phyloP scores from a whole-genome alignment of 2,888 invertebrate species.

The Leptinotarsa peninsularis region DNA sequence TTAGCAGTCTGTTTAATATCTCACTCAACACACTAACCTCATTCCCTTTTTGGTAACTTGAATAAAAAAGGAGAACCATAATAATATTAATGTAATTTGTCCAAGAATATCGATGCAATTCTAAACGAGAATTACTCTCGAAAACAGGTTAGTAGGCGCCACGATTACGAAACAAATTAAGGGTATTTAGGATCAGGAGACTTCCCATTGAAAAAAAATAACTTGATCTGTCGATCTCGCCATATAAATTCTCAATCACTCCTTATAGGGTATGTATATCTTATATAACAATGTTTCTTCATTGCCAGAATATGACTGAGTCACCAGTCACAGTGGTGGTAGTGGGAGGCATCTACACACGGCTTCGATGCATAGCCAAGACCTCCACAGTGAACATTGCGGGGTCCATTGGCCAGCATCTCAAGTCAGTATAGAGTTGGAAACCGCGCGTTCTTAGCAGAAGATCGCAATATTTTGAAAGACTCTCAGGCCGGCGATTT shows the following conservation, averaged over 20 bases:
- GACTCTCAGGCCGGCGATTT: neutral
- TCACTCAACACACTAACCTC: conserved; percentile 20
- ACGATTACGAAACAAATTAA: conserved; percentile 16
- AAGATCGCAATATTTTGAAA: conserved; percentile 3
- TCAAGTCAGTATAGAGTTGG: neutral
- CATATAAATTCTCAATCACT: conserved; percentile 11
- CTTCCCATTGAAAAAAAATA: neutral
- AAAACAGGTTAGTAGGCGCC: conserved; percentile 21
- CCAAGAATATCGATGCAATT: conserved; percentile 21
- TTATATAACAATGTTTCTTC: conserved; percentile 10
- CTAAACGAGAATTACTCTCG: conserved; percentile 15
- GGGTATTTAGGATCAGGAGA: conserved; percentile 1
- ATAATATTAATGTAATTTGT: conserved; percentile 20
- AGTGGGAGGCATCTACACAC: conserved; percentile 14
- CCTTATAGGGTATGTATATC: conserved; percentile 16
- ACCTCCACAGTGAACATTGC: conserved; percentile 4
- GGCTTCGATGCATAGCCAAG: neutral
- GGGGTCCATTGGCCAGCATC: conserved; percentile 4
- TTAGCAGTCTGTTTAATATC: conserved; percentile 14
- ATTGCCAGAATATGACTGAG: conserved; percentile 13
- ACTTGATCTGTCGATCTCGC: conserved; percentile 14
- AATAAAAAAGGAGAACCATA: conserved; percentile 22
- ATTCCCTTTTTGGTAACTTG: conserved; percentile 22
- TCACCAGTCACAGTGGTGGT: neutral
- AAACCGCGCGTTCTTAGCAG: conserved; percentile 1